phyloP scores from a whole-genome alignment of 2,888 invertebrate species.

The Tribolium freemani region DNA sequence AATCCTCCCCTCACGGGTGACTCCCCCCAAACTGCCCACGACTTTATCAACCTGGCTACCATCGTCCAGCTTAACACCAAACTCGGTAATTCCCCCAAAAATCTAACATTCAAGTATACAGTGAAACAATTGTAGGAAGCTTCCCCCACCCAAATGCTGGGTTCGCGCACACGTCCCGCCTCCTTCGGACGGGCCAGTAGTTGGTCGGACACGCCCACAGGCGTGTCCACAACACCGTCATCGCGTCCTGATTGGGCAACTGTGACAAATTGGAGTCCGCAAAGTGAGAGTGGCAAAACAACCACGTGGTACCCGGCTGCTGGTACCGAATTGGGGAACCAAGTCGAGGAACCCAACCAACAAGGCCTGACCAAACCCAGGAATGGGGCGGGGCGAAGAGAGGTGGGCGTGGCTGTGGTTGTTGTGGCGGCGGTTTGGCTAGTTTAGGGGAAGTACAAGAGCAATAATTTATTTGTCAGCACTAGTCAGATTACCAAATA shows the following conservation, averaged over 20 bases:
- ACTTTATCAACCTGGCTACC: slow-evolving; percentile 58
- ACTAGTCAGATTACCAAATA: slow-evolving; percentile 38
- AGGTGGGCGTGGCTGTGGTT: background rate
- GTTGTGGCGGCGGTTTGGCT: background rate
- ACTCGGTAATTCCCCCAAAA: slow-evolving; percentile 9
- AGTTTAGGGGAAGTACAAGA: background rate
- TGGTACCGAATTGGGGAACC: slow-evolving; percentile 70
- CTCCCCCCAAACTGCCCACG: slow-evolving; percentile 52
- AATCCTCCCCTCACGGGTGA: slow-evolving; percentile 50
- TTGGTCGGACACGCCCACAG: slow-evolving; percentile 62
- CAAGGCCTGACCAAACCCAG: slow-evolving; percentile 66
- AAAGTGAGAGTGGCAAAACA: slow-evolving; percentile 20
- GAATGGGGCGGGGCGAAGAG: slow-evolving; percentile 31
- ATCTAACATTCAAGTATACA: background rate
- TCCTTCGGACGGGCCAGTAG: slow-evolving; percentile 70
- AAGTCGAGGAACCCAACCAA: slow-evolving; percentile 74
- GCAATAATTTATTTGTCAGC: slow-evolving; percentile 37
- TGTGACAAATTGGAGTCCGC: slow-evolving; percentile 56
- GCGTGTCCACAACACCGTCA: slow-evolving; percentile 53
- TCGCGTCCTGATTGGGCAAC: slow-evolving; percentile 61
- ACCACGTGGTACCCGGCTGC: slow-evolving; percentile 70
- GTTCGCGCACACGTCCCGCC: slow-evolving; percentile 66
- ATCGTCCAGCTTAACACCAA: slow-evolving; percentile 40
- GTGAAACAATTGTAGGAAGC: slow-evolving; percentile 46
- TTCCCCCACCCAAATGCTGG: slow-evolving; percentile 54